Percentiles rank a stretch among this genome's conserved stretches.
These are phyloP conservation scores for Scaptomyza graminum DNA, from an alignment of 1,140 invertebrate genomes.

Conservation along the genomic window DNA sequence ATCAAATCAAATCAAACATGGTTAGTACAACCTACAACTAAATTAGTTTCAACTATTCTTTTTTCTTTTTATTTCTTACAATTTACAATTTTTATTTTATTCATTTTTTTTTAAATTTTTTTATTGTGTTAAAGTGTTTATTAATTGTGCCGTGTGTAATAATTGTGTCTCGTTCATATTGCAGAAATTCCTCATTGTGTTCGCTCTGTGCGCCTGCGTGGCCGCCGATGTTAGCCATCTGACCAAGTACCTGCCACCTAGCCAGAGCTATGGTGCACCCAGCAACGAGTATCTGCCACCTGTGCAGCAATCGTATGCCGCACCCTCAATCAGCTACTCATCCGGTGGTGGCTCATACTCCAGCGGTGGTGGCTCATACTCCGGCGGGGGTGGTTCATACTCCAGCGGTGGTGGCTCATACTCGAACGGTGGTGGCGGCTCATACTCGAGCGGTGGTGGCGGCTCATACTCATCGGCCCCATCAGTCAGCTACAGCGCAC, in stretches of 20 bases:
- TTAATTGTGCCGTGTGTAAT: constrained; percentile 17
- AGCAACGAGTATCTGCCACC: constrained; percentile 74
- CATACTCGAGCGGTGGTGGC: constrained; percentile 10
- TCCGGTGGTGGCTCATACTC: constrained; percentile 31
- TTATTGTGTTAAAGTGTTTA: constrained; percentile 29
- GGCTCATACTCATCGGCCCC: constrained; percentile 12
- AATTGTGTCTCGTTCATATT: constrained; percentile 33
- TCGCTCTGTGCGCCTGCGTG: constrained; percentile 74
- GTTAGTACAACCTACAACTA: constrained; percentile 52
- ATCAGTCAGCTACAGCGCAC: constrained; percentile 41
- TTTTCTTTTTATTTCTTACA: too few relatives aligned
- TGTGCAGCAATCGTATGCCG: constrained; percentile 41
- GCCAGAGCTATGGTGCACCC: constrained; percentile 52
- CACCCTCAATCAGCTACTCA: constrained; percentile 23
- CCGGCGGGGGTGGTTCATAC: constrained; percentile 28
- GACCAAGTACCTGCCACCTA: constrained; percentile 63
- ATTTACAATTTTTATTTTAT: not conserved
- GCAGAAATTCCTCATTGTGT: constrained; percentile 81
- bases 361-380: constrained; percentile 29
- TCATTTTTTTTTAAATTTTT: constrained; percentile 22
- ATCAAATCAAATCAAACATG: constrained; percentile 57
- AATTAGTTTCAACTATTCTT: too few relatives aligned
- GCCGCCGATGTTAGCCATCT: constrained; percentile 81
- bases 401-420: constrained; percentile 33
- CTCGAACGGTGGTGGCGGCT: constrained; percentile 17